Evolutionary conservation across 2,888 invertebrate species (phyloP).

Genomic region (Apamea epomidion): DNA sequence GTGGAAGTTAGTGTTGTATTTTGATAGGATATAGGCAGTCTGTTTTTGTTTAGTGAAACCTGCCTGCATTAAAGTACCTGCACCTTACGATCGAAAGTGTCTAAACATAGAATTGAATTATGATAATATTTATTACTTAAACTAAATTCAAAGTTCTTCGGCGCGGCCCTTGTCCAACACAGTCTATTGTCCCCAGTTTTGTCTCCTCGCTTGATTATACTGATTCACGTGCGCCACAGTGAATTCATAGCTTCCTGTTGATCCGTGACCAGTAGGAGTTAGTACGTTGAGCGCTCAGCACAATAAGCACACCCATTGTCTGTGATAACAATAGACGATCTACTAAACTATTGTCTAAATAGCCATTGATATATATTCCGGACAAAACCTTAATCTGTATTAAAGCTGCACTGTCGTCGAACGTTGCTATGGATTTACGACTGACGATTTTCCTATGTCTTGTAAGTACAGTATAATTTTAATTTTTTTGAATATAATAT

Average conservation of each 20-base stretch:
- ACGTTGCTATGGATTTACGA: constrained; percentile 75
- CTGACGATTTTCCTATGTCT: constrained; percentile 73
- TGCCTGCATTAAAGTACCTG: not conserved
- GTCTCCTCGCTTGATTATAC: constrained; percentile 72
- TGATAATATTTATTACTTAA: constrained; percentile 4
- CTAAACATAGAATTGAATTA: not conserved
- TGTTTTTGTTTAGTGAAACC: not conserved
- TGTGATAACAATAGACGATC: constrained; percentile 41
- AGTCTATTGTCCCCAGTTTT: constrained; percentile 74
- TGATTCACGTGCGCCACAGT: constrained; percentile 76
- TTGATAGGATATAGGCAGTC: not conserved
- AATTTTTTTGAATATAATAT: not conserved
- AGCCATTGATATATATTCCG: constrained; percentile 19
- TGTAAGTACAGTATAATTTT: constrained; percentile 74
- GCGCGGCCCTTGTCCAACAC: constrained; percentile 72
- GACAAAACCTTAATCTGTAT: constrained; percentile 7
- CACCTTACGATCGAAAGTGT: not conserved
- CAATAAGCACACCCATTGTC: constrained; percentile 64
- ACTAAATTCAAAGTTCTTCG: constrained; percentile 32
- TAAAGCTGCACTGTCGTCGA: constrained; percentile 12
- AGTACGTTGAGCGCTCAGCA: constrained; percentile 67
- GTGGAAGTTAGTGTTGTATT: not conserved
- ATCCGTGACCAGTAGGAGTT: constrained; percentile 78
- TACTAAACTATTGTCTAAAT: constrained; percentile 22
- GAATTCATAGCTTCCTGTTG: constrained; percentile 71